A percentile compares a stretch with the other conserved stretches of the same genome.
phyloP scores from a whole-genome alignment of 2,888 invertebrate genomes.

The Tyria jacobaeae region DNA sequence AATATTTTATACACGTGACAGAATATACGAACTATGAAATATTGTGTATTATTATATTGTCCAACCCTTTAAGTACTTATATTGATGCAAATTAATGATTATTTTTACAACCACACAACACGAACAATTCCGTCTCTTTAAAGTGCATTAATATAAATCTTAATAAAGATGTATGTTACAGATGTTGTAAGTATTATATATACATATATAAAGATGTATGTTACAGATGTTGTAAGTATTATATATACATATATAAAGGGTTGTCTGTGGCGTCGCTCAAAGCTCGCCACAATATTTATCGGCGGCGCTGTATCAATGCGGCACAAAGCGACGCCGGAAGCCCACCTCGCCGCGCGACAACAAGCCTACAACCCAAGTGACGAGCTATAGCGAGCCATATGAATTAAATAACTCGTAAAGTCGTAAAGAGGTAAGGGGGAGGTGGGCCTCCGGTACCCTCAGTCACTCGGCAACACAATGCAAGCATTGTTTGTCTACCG shows the following conservation, averaged over 20 bases:
- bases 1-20: too few relatives aligned
- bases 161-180: constrained; percentile 24
- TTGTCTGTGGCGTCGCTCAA: constrained; percentile 56
- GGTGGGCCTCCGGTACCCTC: too few relatives aligned
- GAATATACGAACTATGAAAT: too few relatives aligned
- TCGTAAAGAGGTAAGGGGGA: too few relatives aligned
- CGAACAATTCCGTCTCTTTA: not conserved
- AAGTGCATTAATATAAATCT: constrained; percentile 13
- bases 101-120: too few relatives aligned
- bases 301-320: constrained; percentile 81
- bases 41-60: too few relatives aligned
- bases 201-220: too few relatives aligned
- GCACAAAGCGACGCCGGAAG: constrained; percentile 83
- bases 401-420: not conserved
- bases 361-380: constrained; percentile 26
- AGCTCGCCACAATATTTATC: constrained; percentile 85
- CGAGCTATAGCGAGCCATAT: constrained; percentile 46
- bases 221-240: constrained; percentile 21
- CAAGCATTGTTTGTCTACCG: too few relatives aligned
- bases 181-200: constrained; percentile 22
- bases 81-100: too few relatives aligned
- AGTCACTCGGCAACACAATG: too few relatives aligned
- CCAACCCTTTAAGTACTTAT: too few relatives aligned
- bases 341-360: constrained; percentile 72
- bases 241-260: constrained; percentile 42